Percentiles rank a stretch among this genome's conserved stretches.
Conservation (phyloP, 2,797 vertebrate genomes). For the Pseudotriccus pelzelni region DNA sequence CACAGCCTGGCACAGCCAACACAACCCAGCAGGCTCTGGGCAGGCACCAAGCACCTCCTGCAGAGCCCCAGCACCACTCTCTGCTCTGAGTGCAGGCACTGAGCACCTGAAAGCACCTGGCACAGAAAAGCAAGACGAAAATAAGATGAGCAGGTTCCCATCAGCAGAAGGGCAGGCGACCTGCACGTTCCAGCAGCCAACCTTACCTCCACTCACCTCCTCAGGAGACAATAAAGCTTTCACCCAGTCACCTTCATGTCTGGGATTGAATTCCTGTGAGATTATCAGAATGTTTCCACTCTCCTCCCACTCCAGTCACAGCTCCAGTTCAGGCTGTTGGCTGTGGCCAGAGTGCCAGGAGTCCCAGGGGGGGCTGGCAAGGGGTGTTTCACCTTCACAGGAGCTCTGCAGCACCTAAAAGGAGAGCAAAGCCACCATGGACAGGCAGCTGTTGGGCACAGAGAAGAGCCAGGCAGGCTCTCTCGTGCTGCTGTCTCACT, state of each 20-base stretch:
- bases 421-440: neutral
- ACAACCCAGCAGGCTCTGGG: neutral
- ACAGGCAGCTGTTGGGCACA: accelerated
- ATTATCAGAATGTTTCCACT: neutral
- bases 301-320: neutral
- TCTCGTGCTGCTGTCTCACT: neutral
- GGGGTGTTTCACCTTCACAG: accelerated
- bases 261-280: neutral
- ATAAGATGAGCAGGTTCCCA: neutral
- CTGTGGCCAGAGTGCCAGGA: neutral
- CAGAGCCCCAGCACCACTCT: neutral
- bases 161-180: neutral
- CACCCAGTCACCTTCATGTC: neutral
- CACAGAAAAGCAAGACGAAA: neutral
- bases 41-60: neutral
- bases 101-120: neutral
- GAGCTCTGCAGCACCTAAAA: neutral
- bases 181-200: neutral
- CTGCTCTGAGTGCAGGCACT: neutral
- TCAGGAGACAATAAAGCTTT: neutral
- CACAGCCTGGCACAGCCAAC: neutral
- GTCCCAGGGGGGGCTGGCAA: accelerated
- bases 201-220: neutral
- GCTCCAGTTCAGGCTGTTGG: neutral
- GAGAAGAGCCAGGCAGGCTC: accelerated